Base-by-base conservation (phyloP, 2,888 invertebrate species). In the Acronicta psi region DNA sequence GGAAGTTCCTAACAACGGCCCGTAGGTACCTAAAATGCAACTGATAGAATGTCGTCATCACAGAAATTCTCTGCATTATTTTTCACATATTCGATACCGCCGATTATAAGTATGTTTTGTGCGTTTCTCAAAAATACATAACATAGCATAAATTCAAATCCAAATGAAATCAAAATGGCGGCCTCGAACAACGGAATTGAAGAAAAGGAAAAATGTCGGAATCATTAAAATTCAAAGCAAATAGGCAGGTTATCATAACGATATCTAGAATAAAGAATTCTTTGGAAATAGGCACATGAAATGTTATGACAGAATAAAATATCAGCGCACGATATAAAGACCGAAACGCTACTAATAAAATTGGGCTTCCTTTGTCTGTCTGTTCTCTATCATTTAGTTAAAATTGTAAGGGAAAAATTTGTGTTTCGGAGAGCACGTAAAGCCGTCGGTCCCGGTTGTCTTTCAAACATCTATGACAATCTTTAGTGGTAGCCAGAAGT, bases 171-270 rank as follows among this genome's bases (percentile, higher is more conserved):
- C 59, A 69, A 69, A 36, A 69, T 64, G 64, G 52, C 41, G 9
- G 50, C 17, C 40, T 17, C 29, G 41, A 46, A 49, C 55, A 41
- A 66, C 40, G 47, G 29, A 42, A 37, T 53, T 18, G 23, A 16
- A 37, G 44, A 41, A 57, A 51, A 16, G 52, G 43, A 64, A 56
- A 25, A 58, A 49, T 56, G 37, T 59, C 38, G 38, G 54, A 49
- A 59, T 59, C 70, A 70, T 73, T 66, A 64, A 59, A 63, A 75
- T 75, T 75, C 73, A 68, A 68, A 81, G 73, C 79, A 64, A 77
- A 79, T 69, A 69, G 54, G 61, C 69, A 70, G 65, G 68, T 74
- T 73, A 67, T 68, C 59, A 38, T 49, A 72, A 64, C 66, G 58
- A 71, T 59, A 73, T 77, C 73, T 40, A 47, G 59, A 64, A 66